These are phyloP conservation scores for Coboldia fuscipes DNA, from an alignment of 1,140 invertebrate genomes.

Conservation along the genomic window DNA sequence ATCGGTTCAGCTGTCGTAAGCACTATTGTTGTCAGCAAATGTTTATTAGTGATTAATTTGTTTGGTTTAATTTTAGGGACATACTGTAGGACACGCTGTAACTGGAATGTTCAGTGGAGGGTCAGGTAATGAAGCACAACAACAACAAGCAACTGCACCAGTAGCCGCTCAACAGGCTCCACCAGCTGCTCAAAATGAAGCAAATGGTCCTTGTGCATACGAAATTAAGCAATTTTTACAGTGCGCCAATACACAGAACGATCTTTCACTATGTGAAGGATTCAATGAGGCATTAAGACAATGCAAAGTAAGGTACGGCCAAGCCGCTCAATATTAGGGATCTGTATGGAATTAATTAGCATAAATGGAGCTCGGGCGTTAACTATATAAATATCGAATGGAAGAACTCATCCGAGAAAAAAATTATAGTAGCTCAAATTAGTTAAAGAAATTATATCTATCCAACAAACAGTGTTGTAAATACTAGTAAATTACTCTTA, in stretches of 20 bases:
- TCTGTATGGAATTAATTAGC: too few relatives aligned
- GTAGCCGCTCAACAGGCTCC: constrained; percentile 12
- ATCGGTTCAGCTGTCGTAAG: constrained; percentile 61
- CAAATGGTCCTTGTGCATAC: constrained; percentile 57
- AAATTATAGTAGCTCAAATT: too few relatives aligned
- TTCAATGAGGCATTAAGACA: constrained; percentile 85
- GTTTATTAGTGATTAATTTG: not conserved
- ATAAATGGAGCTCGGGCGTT: too few relatives aligned
- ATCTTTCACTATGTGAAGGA: constrained; percentile 69
- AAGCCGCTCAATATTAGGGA: too few relatives aligned
- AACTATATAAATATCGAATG: too few relatives aligned
- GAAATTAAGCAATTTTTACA: constrained; percentile 78
- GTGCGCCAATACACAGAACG: constrained; percentile 64
- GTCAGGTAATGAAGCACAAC: constrained; percentile 28
- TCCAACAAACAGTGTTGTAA: too few relatives aligned
- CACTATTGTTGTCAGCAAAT: constrained; percentile 8
- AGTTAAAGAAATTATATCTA: too few relatives aligned
- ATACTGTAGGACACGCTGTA: constrained; percentile 62
- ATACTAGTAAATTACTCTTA: too few relatives aligned
- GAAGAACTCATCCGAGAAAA: too few relatives aligned
- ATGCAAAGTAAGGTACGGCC: constrained; percentile 42
- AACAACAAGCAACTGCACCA: constrained; percentile 17
- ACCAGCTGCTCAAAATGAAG: constrained; percentile 23
- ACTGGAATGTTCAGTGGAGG: constrained; percentile 63
- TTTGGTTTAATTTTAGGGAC: constrained; percentile 31